phyloP scores from a whole-genome alignment of 2,113 vertebrate genomes.

The Lipotes vexillifer region DNA sequence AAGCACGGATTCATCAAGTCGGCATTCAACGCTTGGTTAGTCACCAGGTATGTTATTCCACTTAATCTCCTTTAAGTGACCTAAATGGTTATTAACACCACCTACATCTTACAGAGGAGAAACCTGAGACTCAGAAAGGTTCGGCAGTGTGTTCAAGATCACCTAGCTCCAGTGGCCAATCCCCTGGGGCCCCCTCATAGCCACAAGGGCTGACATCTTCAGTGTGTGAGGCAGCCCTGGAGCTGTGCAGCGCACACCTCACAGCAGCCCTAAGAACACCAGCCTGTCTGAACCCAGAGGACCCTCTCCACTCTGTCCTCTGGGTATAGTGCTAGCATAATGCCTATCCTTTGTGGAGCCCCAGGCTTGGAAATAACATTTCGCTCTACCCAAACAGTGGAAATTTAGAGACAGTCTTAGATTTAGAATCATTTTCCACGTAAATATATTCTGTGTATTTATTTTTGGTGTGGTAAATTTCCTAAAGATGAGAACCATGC shows the following conservation, averaged over 20 bases:
- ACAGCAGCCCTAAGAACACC: not conserved
- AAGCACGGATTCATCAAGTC: not conserved
- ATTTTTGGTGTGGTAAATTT: not conserved
- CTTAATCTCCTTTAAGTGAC: not conserved
- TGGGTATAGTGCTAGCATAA: fast-evolving
- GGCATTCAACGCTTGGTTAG: not conserved
- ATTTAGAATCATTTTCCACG: not conserved
- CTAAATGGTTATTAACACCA: not conserved
- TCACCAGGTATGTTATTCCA: not conserved
- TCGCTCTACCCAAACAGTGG: not conserved
- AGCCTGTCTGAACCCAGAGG: not conserved
- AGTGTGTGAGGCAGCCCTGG: fast-evolving
- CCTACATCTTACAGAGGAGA: not conserved
- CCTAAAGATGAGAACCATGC: not conserved
- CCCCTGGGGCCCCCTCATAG: too few relatives aligned
- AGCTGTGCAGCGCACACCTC: fast-evolving
- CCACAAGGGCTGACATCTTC: not conserved
- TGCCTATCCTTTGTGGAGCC: not conserved
- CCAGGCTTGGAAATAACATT: not conserved
- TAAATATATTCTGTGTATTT: not conserved
- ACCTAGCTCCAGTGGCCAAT: not conserved
- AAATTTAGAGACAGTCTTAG: not conserved
- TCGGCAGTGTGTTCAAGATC: not conserved
- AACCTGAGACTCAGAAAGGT: not conserved
- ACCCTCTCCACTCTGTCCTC: too few relatives aligned